Conservation (phyloP, 2,797 vertebrate genomes). For the Pteronotus mesoamericanus region DNA sequence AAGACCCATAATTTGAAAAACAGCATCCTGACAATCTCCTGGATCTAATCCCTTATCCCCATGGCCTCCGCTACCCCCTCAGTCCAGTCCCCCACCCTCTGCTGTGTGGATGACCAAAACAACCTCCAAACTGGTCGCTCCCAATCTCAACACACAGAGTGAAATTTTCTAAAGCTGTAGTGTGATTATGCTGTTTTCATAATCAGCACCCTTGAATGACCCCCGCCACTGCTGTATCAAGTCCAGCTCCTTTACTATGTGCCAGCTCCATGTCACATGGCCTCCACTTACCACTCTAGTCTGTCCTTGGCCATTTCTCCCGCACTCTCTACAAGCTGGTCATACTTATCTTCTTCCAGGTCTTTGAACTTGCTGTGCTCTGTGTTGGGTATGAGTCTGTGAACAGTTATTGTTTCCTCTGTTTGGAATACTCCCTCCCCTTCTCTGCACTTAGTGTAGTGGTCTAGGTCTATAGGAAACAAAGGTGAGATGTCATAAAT, state of each 20-base stretch:
- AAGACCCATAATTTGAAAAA: not conserved
- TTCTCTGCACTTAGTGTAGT: not conserved
- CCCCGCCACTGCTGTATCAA: not conserved
- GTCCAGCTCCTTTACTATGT: no score
- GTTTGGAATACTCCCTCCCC: not conserved
- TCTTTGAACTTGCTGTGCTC: not conserved
- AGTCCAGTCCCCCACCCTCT: not conserved
- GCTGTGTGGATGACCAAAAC: no score
- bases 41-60: not conserved
- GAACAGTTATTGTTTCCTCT: not conserved
- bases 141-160: not conserved
- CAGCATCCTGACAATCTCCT: not conserved
- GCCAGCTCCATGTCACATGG: accelerated
- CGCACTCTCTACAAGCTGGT: not conserved
- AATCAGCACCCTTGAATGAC: not conserved
- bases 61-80: not conserved
- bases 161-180: not conserved
- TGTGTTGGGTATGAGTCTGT: not conserved
- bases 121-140: not conserved
- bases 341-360: not conserved
- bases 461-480: not conserved
- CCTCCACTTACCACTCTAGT: no score
- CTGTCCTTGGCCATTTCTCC: not conserved
- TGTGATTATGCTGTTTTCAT: not conserved
- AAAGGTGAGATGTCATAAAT: not conserved